Evolutionary conservation across 2,113 vertebrate genomes (phyloP), one percentile per base, ranked within the genome.

Genomic region (Dinomys branickii): DNA sequence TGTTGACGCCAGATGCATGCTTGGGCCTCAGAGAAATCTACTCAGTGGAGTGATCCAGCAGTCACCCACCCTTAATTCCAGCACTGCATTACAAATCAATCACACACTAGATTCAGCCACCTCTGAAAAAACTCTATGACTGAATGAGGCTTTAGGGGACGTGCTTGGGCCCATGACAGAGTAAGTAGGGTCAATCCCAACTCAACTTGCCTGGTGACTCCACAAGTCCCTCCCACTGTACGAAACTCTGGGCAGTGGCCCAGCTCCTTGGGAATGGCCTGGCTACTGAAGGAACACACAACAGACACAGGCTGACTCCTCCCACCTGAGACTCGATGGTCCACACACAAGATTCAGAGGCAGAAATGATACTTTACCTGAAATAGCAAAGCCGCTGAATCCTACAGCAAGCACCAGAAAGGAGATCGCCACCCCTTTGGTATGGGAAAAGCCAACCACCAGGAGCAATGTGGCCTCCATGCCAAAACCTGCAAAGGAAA

Each of bases 381-480:
- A 99, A 98, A 99, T 99, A 95, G 99, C 99, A 97, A 99, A 99
- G 97, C 99, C 99, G 58, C 99, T 99, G 97, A 99, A 99, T 85
- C 99, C 99, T 38, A 99, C 99, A 58, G 99, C 99, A 93, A 99
- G 98, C 75, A 99, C 99, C 44, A 99, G 98, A 97, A 99, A 99
- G 89, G 99, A 99, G 97, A 99, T 99, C 82, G 99, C 99, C 71
- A 99, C 99, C 1, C 98, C 99, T 96, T 99, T 99, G 77, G 99
- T 99, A 94, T 99, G 99, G 94, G 99, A 99, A 97, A 99, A 99
- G 56, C 99, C 99, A 38, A 99, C 99, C 82, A 99, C 99, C 97
- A 99, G 98, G 93, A 99, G 99, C 87, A 99, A 98, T 3, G 99
- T 99, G 26, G 99, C 99, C 96, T 99, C 99, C 99, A 99, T 99